Evolutionary conservation across 2,113 vertebrate species (phyloP), one percentile per base, ranked within the genome.

Genomic region (Polyodon spathula): DNA sequence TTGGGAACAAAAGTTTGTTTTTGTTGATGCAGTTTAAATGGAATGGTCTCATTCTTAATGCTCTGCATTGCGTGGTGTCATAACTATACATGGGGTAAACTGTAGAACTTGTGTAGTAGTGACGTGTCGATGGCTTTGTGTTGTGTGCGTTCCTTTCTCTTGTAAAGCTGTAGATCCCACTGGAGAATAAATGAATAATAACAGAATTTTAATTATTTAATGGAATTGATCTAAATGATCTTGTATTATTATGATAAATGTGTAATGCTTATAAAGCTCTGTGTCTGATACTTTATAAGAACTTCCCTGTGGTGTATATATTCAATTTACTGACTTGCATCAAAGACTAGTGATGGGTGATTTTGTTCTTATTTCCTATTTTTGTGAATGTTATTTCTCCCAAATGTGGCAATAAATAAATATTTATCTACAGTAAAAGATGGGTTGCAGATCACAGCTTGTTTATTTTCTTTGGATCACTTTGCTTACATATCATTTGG

Each of bases 401-500:
- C 37, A 9, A 55, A 37, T 55, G 53, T 55, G 53, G 37, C 53
- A 55, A 55, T 55, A 55, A 55, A 55, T 55, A 55, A 55, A 55
- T 37, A 55, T 37, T 4, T 55, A 55, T 2, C 53, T 55, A 14
- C 8, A 10, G 44, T 46, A 4, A 46, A 46, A 27, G 27, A 27
- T 27, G 27, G 27, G 27, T 27, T 27, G 27, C 27, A 27, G 27
- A 27, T 27, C 27, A 27, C 27, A 27, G 27, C 27, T 27, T 27
- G 27, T 27, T 27, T 27, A 27, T 27, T 1, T 27, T 27, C 27
- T 27, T 27, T 27, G 27, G 27, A 27, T 27, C 27, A 27, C 27
- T 2, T 27, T 27, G 27, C 27, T 27, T 27, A 27, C 27, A 27
- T 27, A 27, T 27, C 27, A 27, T 27, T 27, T 27, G 27, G 27